Base-by-base conservation (phyloP, 2,888 invertebrate genomes). In the Pomacea canaliculata region DNA sequence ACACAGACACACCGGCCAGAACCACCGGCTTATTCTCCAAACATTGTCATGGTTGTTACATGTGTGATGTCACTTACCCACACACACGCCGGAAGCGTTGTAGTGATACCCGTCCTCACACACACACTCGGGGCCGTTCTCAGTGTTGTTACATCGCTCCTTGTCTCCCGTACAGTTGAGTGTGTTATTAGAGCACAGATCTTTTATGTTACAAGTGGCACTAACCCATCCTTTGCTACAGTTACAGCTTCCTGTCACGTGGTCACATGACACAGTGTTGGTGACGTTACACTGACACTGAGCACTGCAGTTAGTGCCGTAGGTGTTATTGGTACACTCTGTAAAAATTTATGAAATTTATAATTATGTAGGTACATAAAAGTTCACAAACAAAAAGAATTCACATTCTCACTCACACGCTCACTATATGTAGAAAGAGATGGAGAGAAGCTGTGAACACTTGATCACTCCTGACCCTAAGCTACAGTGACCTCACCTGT, bases 181-280 rank as follows among this genome's bases (percentile, higher is more conserved):
- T 37, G 37, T 37, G 16, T 2, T 0, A 23, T 23, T 23, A 23
- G 23, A 23, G 0, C 23, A 23, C 23, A 23, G 23, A 23, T 23
- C 23, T 23, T 23, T 23, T 23, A 23, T 23, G 23, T 23, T 23
- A 23, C 23, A 23, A 0, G 23, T 23, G 23, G 23, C 0, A 23
- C 79, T 80, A 7, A 48, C 16, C 82, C 82, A 82, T 12, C 78
- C 78, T 16, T 4, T 1, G 0, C 71, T 74, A 70, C 82, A 82
- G 16, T 48, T 71, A 73, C 82, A 82, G 9, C n/a, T 51, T 7
- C 82, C 82, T 19, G 62, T 69, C 8, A 68, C 46, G 27, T 73
- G 62, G 70, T 81, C 62, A 59, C 82, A 82, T 13, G 68, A 73
- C 3, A 23, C 23, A 16, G 79, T 77, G 72, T 80, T 77, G 71